Base-by-base conservation (phyloP, 2,113 vertebrate species). In the Neomonachus schauinslandi region DNA sequence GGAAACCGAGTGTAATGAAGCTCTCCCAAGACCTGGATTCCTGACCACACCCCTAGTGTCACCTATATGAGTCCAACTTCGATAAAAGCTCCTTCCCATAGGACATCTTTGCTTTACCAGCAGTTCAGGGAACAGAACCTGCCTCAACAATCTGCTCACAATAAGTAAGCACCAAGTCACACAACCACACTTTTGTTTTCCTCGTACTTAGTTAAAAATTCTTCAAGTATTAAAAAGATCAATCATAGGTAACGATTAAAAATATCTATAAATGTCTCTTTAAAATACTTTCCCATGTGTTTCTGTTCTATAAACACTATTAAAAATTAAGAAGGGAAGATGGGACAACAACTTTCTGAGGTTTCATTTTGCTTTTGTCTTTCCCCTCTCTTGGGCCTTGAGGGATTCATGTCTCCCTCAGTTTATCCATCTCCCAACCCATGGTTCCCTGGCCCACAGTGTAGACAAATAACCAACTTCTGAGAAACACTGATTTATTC, bases 141-240 rank as follows among this genome's bases (percentile, higher is more conserved):
- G 57, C 57, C 10, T 59, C 2, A 0, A 91, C 76, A 88, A 80
- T 77, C 81, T 49, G 46, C 31, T 72, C 80, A 74, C 24, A 5
- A 87, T 42, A 85, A 85, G 39, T 28, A 83, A 59, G 18, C 33
- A 42, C 31, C 12, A 7, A 80, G 24, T 96, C 74, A 53, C 26
- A 94, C 46, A 92, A 63, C 69, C 28, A 46, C 63, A 93, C 4
- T 1, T 63, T 46, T 86, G 69, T 61, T 36, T 11, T 12, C 5
- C 51, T 95, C 59, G 80, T 39, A 67, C 49, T 69, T 49, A 76
- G 81, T 95, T 76, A 90, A 87, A 97, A 96, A 95, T 88, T 84
- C 69, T 95, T 84, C 89, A 69, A 22, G 69, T 81, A 92, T 90
- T 92, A 94, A 97, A 94, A 95, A 96, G 22, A 89, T 46, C 74